A percentile compares a stretch with the other conserved stretches of the same genome.
phyloP scores from a whole-genome alignment of 2,797 vertebrate species.

The Microchirus variegatus region DNA sequence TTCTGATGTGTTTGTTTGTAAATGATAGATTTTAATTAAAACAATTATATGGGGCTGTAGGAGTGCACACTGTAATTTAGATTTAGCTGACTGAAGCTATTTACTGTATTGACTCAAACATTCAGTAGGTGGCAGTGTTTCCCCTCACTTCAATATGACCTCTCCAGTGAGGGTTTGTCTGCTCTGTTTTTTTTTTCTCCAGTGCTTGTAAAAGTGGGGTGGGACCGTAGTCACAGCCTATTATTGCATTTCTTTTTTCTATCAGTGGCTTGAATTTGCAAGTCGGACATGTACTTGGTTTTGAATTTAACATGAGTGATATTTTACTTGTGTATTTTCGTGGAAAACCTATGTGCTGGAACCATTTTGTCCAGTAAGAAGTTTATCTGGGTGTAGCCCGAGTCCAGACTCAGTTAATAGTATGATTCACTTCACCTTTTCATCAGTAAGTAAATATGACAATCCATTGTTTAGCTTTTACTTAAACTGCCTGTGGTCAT shows the following conservation, averaged over 20 bases:
- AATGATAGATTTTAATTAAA: too few relatives aligned
- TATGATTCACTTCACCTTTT: background rate
- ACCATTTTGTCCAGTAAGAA: slow-evolving; percentile 1
- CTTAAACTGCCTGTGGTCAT: slow-evolving; percentile 1
- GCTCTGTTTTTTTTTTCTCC: slow-evolving; percentile 14
- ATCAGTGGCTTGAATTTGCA: slow-evolving; percentile 11
- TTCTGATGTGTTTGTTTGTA: background rate
- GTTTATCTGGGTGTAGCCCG: slow-evolving; percentile 8
- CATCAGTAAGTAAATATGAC: slow-evolving; percentile 10
- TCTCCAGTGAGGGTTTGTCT: slow-evolving; percentile 3
- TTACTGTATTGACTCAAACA: background rate
- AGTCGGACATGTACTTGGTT: background rate
- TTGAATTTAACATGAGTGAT: background rate
- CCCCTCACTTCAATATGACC: slow-evolving; percentile 31
- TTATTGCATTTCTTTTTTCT: slow-evolving; percentile 15
- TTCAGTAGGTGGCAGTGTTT: slow-evolving; percentile 74
- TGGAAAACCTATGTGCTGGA: slow-evolving; percentile 11
- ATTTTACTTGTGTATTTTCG: slow-evolving; percentile 2
- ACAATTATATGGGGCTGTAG: too few relatives aligned
- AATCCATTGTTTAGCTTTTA: slow-evolving; percentile 1
- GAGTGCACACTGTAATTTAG: background rate
- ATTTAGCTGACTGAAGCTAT: background rate
- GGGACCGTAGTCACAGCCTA: background rate
- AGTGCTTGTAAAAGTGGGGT: slow-evolving; percentile 29
- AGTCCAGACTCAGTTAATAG: slow-evolving; percentile 12